phyloP scores from a whole-genome alignment of 2,888 invertebrate species.

The Imbricaverruca yamaguchii region DNA sequence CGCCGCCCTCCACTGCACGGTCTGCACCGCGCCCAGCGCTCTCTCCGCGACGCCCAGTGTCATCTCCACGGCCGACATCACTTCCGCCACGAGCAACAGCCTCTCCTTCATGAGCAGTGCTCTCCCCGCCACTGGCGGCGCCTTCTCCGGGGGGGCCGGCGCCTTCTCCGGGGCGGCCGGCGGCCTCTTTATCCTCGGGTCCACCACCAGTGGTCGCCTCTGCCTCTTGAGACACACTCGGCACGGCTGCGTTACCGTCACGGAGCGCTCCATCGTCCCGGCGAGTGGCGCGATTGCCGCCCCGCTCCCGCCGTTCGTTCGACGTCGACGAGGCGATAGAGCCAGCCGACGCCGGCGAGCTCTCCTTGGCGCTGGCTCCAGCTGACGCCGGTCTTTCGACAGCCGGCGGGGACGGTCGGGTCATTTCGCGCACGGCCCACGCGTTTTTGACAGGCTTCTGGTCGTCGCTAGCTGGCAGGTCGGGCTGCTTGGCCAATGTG shows the following conservation, averaged over 20 bases:
- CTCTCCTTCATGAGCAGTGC: too few relatives aligned
- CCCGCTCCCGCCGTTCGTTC: not conserved
- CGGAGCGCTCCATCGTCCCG: not conserved
- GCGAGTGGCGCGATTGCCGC: not conserved
- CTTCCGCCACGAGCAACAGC: too few relatives aligned
- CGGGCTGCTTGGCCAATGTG: conserved; percentile 7
- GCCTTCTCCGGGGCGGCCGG: too few relatives aligned
- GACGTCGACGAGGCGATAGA: not conserved
- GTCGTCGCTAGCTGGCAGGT: conserved; percentile 35
- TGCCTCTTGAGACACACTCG: too few relatives aligned
- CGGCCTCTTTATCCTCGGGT: too few relatives aligned
- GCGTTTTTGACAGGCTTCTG: conserved; percentile 29
- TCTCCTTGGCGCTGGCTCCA: not conserved
- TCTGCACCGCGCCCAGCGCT: too few relatives aligned
- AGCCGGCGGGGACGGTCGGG: conserved; percentile 8
- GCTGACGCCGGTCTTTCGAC: not conserved
- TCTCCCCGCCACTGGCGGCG: too few relatives aligned
- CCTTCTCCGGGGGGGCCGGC: too few relatives aligned
- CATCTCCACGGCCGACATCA: too few relatives aligned
- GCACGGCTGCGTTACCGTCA: too few relatives aligned
- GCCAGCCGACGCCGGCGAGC: not conserved
- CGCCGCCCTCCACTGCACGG: not conserved
- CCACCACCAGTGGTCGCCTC: too few relatives aligned
- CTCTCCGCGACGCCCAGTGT: too few relatives aligned
- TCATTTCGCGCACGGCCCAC: conserved; percentile 22